Conservation (phyloP, 2,888 invertebrate species). For the Dryomyza anilis region DNA sequence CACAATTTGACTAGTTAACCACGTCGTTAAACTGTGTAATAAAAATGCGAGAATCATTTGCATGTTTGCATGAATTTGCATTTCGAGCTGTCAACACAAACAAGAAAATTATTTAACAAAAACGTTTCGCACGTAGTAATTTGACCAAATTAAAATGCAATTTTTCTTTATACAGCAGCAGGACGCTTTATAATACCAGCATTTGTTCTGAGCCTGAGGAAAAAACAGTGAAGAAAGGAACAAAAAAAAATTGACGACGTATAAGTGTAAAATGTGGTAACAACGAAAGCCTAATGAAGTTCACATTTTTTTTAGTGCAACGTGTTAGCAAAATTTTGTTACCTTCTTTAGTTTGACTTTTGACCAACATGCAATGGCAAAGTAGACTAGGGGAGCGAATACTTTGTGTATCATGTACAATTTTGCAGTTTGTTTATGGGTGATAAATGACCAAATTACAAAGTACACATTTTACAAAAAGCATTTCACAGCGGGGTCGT, state of each 20-base stretch:
- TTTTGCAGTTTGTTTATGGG: too few relatives aligned
- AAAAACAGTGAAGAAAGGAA: not conserved
- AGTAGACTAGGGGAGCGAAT: too few relatives aligned
- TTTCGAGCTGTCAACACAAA: slow-evolving; percentile 19
- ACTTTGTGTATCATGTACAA: too few relatives aligned
- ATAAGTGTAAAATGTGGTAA: slow-evolving; percentile 59
- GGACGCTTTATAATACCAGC: not conserved
- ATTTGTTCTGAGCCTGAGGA: not conserved
- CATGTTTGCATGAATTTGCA: slow-evolving; percentile 21
- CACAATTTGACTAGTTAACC: too few relatives aligned
- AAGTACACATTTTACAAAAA: too few relatives aligned
- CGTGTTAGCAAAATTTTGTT: not conserved
- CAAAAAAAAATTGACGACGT: slow-evolving; percentile 11
- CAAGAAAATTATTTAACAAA: slow-evolving; percentile 7
- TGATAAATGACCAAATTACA: too few relatives aligned
- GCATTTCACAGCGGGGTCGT: too few relatives aligned
- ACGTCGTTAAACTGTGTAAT: too few relatives aligned
- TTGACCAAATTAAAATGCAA: slow-evolving; percentile 52
- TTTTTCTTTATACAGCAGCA: slow-evolving; percentile 50
- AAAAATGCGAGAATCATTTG: too few relatives aligned
- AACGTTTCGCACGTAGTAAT: slow-evolving; percentile 15
- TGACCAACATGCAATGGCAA: not conserved
- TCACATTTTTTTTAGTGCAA: slow-evolving; percentile 37
- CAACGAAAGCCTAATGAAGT: slow-evolving; percentile 54
- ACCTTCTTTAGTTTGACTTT: not conserved